A percentile compares a stretch with the other conserved stretches of the same genome.
These are phyloP conservation scores for Trichogramma pretiosum DNA, from an alignment of 1,140 invertebrate genomes.

Conservation along the genomic window DNA sequence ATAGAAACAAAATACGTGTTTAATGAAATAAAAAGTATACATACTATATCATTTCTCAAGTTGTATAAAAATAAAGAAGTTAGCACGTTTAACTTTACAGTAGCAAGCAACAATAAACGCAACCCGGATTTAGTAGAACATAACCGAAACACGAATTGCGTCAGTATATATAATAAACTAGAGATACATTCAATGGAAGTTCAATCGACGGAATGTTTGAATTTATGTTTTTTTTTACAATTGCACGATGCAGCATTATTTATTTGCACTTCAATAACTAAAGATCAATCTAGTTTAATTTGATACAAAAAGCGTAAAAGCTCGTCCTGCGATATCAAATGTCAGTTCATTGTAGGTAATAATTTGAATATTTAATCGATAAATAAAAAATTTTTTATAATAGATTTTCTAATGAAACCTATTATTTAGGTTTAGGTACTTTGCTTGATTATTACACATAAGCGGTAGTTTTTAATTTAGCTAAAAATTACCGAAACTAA, in stretches of 20 bases:
- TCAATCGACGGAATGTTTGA: conserved; percentile 14
- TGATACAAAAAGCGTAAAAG: neutral
- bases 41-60: no score
- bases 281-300: neutral
- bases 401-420: no score
- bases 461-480: no score
- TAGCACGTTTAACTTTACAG: neutral
- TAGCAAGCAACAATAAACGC: neutral
- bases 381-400: no score
- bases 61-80: conserved; percentile 1
- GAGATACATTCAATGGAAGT: conserved; percentile 2
- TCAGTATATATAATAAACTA: conserved; percentile 4
- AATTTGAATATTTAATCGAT: no score
- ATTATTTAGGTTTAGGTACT: no score
- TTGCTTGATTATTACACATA: no score
- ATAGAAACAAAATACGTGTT: neutral
- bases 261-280: no score
- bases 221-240: conserved; percentile 1
- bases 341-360: no score
- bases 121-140: neutral
- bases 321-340: conserved; percentile 8
- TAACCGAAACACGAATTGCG: conserved; percentile 3
- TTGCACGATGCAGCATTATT: conserved; percentile 3
- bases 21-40: neutral
- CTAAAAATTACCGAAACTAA: no score